These are phyloP conservation scores for Helicoverpa assulta DNA, from an alignment of 2,888 invertebrate genomes.

Conservation along the genomic window DNA sequence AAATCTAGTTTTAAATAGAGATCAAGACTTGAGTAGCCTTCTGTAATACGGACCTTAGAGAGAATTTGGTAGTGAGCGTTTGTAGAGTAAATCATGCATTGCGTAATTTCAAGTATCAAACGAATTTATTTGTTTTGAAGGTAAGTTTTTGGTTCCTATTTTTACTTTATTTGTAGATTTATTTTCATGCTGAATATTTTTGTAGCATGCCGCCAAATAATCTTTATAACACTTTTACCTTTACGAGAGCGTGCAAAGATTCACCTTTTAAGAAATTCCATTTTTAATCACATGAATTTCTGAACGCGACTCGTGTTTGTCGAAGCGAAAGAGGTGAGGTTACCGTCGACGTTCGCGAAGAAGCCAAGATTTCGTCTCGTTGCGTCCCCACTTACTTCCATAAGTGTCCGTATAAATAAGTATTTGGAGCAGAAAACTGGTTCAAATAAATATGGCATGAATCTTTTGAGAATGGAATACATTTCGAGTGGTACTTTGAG, in stretches of 20 bases:
- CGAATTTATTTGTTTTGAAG: too few relatives aligned
- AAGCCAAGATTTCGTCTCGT: slow-evolving; percentile 49
- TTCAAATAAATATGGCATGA: slow-evolving; percentile 9
- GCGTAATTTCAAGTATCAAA: too few relatives aligned
- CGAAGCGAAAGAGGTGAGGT: slow-evolving; percentile 56
- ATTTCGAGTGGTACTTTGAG: slow-evolving; percentile 5
- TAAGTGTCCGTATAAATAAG: slow-evolving; percentile 50
- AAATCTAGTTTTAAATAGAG: too few relatives aligned
- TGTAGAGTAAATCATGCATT: not conserved
- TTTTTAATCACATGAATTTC: slow-evolving; percentile 42
- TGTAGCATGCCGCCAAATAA: slow-evolving; percentile 11
- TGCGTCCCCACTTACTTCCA: slow-evolving; percentile 38
- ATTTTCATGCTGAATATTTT: too few relatives aligned
- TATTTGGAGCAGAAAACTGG: slow-evolving; percentile 51
- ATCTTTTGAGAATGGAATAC: slow-evolving; percentile 21
- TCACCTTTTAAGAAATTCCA: slow-evolving; percentile 29
- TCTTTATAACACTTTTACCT: slow-evolving; percentile 12
- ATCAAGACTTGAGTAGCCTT: too few relatives aligned
- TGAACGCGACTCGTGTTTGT: slow-evolving; percentile 35
- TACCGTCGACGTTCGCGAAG: slow-evolving; percentile 29
- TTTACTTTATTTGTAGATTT: too few relatives aligned
- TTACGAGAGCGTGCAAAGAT: slow-evolving; percentile 9
- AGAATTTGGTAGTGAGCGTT: slow-evolving; percentile 6
- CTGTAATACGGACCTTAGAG: too few relatives aligned
- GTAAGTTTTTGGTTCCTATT: too few relatives aligned